Conservation (phyloP, 2,797 vertebrate species). For the Synanceia verrucosa region DNA sequence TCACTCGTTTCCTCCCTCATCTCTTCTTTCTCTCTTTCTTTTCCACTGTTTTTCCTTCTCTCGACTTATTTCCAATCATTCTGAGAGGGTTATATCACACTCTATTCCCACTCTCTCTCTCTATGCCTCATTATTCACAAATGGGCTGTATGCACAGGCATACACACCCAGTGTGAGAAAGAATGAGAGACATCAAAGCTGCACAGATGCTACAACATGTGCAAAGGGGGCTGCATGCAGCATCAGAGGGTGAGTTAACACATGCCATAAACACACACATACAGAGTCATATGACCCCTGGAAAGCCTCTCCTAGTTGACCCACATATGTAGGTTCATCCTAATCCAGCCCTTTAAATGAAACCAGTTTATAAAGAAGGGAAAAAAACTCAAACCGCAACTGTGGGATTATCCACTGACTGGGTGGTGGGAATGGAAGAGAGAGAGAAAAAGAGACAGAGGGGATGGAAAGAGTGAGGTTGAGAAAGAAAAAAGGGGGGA, state of each 20-base stretch:
- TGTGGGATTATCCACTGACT: conserved; percentile 53
- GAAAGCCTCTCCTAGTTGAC: conserved; percentile 59
- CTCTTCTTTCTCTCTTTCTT: conserved; percentile 46
- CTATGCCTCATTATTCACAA: conserved; percentile 74
- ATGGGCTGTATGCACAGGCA: conserved; percentile 61
- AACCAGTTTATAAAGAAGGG: conserved; percentile 32
- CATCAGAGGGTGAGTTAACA: conserved; percentile 51
- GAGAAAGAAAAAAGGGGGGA: conserved; percentile 25
- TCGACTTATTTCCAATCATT: conserved; percentile 53
- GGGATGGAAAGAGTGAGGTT: conserved; percentile 45
- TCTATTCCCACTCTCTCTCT: conserved; percentile 10
- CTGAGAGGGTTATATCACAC: conserved; percentile 63
- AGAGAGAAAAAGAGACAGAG: conserved; percentile 20
- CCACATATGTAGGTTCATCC: conserved; percentile 61
- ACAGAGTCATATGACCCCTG: conserved; percentile 51
- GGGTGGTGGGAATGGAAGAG: conserved; percentile 51
- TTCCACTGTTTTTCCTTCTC: conserved; percentile 30
- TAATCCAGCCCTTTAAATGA: conserved; percentile 68
- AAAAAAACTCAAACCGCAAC: conserved; percentile 40
- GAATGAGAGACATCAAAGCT: conserved; percentile 54
- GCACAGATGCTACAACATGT: conserved; percentile 57
- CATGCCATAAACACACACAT: conserved; percentile 32
- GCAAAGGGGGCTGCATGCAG: conserved; percentile 45
- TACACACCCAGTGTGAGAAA: conserved; percentile 23
- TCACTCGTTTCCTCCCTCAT: conserved; percentile 57